phyloP scores from a whole-genome alignment of 2,888 invertebrate genomes.

The Tortricodes alternella region DNA sequence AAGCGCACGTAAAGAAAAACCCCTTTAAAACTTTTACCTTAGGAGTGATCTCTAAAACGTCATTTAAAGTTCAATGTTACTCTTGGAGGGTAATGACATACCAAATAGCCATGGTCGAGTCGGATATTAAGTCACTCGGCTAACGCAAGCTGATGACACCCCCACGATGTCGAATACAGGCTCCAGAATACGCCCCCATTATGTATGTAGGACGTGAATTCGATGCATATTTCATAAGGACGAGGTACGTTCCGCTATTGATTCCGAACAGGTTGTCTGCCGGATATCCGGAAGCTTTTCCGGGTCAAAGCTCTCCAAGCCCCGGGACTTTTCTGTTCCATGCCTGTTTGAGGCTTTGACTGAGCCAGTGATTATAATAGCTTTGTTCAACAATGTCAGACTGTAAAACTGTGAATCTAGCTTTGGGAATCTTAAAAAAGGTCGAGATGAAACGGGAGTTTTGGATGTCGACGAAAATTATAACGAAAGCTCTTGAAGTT shows the following conservation, averaged over 20 bases:
- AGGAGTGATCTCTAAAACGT: too few relatives aligned
- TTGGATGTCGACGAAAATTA: too few relatives aligned
- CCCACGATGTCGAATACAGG: too few relatives aligned
- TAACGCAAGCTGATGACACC: background rate
- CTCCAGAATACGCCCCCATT: conserved; percentile 3
- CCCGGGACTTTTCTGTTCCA: conserved; percentile 3
- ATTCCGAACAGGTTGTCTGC: conserved; percentile 43
- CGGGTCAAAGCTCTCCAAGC: conserved; percentile 38
- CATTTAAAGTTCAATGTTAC: too few relatives aligned
- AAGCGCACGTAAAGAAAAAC: too few relatives aligned
- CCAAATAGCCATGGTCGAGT: too few relatives aligned
- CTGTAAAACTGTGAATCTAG: background rate
- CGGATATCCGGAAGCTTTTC: conserved; percentile 41
- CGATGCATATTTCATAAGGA: conserved; percentile 51
- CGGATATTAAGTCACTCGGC: too few relatives aligned
- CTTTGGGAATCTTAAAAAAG: background rate
- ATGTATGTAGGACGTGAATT: conserved; percentile 31
- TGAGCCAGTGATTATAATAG: conserved; percentile 6
- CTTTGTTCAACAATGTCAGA: background rate
- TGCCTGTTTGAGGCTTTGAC: background rate
- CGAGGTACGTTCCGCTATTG: conserved; percentile 47
- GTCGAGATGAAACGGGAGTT: background rate
- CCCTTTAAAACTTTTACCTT: too few relatives aligned
- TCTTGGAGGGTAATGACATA: too few relatives aligned
- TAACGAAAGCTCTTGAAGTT: too few relatives aligned